Conservation (phyloP, 2,113 vertebrate genomes). For the Gobius niger region DNA sequence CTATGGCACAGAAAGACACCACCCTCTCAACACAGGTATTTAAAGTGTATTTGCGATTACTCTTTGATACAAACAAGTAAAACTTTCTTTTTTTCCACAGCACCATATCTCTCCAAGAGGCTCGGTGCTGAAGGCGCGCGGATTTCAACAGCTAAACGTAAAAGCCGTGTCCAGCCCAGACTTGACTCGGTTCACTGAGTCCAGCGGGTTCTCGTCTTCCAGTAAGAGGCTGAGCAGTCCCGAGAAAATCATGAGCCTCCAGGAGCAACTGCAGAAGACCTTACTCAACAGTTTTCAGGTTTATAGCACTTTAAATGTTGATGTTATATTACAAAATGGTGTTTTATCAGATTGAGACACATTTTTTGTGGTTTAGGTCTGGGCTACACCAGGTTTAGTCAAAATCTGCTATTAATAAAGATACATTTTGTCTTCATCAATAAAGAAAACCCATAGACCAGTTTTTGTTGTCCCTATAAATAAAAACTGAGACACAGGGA, state of each 20-base stretch:
- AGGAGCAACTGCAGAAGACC: conserved; percentile 68
- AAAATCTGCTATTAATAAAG: too few relatives aligned
- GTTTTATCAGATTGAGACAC: neutral
- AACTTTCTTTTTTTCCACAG: neutral
- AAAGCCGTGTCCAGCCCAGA: conserved; percentile 26
- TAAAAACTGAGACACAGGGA: too few relatives aligned
- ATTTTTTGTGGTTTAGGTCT: too few relatives aligned
- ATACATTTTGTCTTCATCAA: too few relatives aligned
- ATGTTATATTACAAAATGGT: neutral
- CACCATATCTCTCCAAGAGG: conserved; percentile 22
- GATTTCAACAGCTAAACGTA: neutral
- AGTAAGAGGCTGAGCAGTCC: conserved; percentile 59
- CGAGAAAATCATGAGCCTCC: conserved; percentile 66
- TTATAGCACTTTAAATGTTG: neutral
- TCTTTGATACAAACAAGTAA: neutral
- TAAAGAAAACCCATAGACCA: too few relatives aligned
- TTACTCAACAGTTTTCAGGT: conserved; percentile 64
- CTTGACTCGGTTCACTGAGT: conserved; percentile 5
- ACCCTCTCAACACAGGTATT: neutral
- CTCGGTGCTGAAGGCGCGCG: conserved; percentile 7
- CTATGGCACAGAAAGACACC: neutral
- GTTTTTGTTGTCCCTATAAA: too few relatives aligned
- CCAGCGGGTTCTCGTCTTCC: neutral
- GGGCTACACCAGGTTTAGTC: too few relatives aligned
- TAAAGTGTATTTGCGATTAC: neutral